Conservation (phyloP, 1,140 invertebrate species). For the Globodera rostochiensis region DNA sequence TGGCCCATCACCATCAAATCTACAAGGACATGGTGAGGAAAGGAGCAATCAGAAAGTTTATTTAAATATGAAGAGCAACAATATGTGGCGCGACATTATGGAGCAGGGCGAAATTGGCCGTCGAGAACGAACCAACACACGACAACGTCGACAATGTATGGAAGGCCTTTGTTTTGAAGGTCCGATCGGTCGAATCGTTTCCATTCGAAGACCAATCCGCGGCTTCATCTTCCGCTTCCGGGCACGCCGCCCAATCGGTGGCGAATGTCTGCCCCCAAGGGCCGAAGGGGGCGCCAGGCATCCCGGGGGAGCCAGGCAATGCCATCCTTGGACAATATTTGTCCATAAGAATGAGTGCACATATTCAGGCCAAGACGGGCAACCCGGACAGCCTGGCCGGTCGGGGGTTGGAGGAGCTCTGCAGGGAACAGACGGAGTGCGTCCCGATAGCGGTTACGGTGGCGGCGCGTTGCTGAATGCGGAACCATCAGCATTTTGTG, state of each 20-base stretch:
- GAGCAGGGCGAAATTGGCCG: slow-evolving; percentile 21
- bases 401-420: slow-evolving; percentile 12
- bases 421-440: neutral
- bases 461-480: neutral
- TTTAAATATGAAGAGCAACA: slow-evolving; percentile 18
- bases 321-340: neutral
- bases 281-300: slow-evolving; percentile 19
- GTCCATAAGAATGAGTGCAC: neutral
- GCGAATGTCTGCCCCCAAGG: slow-evolving; percentile 20
- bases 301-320: slow-evolving; percentile 30
- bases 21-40: slow-evolving; percentile 23
- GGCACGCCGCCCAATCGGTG: too few relatives aligned
- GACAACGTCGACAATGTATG: slow-evolving; percentile 33
- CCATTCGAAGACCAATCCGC: slow-evolving; percentile 7
- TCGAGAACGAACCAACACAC: neutral
- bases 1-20: slow-evolving; percentile 29
- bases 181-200: too few relatives aligned
- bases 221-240: neutral
- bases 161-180: neutral
- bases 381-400: neutral
- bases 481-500: neutral
- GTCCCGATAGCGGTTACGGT: neutral
- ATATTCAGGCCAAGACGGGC: slow-evolving; percentile 16
- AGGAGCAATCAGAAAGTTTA: neutral
- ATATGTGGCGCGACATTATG: slow-evolving; percentile 45